Base-by-base conservation (phyloP, 1,140 invertebrate species). In the Apis florea region DNA sequence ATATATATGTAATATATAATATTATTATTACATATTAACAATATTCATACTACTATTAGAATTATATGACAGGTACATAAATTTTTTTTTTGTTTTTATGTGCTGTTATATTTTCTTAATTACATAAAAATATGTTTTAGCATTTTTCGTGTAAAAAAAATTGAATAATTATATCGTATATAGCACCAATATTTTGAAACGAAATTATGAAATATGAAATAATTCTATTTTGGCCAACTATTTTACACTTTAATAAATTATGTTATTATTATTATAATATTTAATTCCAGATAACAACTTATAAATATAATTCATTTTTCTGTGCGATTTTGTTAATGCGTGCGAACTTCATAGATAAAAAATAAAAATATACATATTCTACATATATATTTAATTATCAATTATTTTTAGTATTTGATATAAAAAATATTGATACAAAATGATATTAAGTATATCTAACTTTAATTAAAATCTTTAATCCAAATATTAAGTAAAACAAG, bases 51-150 rank as follows among this genome's bases (percentile, higher is more conserved):
- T 74, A 66, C 40, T 67, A 19, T 58, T 53, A 74, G 51, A 81
- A 24, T 75, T 31, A 74, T 47, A 19, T 64, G 70, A 67, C 24
- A 75, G 51, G 21, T 75, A 81, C 63, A 75, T 40, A 9, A 9
- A 31, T 1, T 66, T 49, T 54, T n/a, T 56, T 67, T 58, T 17
- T 49, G 17, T 19, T 70, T 24, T 24, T 51, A 17, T n/a, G 17
- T n/a, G 6, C 3, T 17, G 26, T 11, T 67, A 80, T 19, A 51
- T 66, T 75, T 86, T 75, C 66, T 72, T 63, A 72, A 40, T 71
- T 87, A 86, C 75, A 86, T 72, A 86, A 87, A 87, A 86, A 87
- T 86, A 80, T 73, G 79, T 85, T 76, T 79, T 82, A 58, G 24
- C 15, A 31, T 70, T 83, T 70, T 54, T 74, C 24, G 58, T 83